phyloP scores from a whole-genome alignment of 2,113 vertebrate genomes.

The Mirza zaza region DNA sequence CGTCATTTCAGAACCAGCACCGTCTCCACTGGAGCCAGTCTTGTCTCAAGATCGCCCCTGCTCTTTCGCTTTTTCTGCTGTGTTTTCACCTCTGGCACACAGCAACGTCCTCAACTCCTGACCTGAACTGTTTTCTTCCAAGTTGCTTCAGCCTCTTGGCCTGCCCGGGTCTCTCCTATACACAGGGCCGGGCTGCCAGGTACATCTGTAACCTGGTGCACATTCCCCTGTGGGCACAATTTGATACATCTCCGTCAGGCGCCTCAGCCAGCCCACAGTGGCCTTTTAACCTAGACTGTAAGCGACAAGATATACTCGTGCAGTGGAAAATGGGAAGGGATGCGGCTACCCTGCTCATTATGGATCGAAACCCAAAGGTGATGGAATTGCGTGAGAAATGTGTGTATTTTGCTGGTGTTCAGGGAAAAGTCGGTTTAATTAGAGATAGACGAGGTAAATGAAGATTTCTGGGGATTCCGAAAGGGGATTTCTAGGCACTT shows the following conservation, averaged over 20 bases:
- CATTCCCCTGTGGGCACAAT: background rate
- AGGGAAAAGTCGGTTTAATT: conserved; percentile 41
- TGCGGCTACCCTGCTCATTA: background rate
- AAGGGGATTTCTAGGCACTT: background rate
- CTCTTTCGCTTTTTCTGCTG: background rate
- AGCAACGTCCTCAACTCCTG: background rate
- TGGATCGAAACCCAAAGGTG: background rate
- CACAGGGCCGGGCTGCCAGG: fast-evolving
- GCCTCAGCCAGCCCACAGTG: background rate
- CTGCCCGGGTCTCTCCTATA: background rate
- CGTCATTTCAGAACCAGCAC: background rate
- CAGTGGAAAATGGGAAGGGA: background rate
- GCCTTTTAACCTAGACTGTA: background rate
- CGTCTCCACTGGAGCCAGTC: background rate
- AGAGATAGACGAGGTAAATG: conserved; percentile 41
- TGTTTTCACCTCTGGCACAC: background rate
- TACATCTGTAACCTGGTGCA: background rate
- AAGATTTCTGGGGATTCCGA: conserved; percentile 40
- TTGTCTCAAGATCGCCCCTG: background rate
- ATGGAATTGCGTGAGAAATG: background rate
- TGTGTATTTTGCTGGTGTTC: background rate
- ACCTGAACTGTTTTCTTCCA: background rate
- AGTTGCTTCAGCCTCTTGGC: background rate
- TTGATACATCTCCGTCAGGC: background rate
- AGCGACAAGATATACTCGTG: fast-evolving